phyloP scores from a whole-genome alignment of 1,140 invertebrate genomes.

The Philotrypesis tridentata region DNA sequence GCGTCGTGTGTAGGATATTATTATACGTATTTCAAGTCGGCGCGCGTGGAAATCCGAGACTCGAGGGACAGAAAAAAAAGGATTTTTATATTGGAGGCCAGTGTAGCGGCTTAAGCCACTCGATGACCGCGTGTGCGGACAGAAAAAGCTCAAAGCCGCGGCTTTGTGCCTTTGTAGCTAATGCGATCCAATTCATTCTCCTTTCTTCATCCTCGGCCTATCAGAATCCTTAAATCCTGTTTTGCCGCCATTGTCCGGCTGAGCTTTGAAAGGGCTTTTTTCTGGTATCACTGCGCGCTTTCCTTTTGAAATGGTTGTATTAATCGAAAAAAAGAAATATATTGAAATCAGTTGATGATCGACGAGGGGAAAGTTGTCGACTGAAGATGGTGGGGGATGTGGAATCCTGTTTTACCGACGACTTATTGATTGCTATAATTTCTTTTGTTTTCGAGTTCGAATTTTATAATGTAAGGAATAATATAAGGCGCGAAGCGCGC shows the following conservation, averaged over 20 bases:
- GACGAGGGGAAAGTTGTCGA: slow-evolving; percentile 6
- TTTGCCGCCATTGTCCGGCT: slow-evolving; percentile 55
- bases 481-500: too few species aligned
- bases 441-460: too few species aligned
- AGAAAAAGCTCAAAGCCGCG: slow-evolving; percentile 54
- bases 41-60: neutral
- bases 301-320: neutral
- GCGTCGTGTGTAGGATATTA: neutral
- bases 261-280: slow-evolving; percentile 19
- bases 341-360: neutral
- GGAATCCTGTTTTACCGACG: slow-evolving; percentile 26
- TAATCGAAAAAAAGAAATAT: neutral
- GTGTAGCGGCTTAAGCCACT: slow-evolving; percentile 51
- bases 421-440: neutral
- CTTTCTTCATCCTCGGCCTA: slow-evolving; percentile 38
- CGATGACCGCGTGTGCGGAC: slow-evolving; percentile 47
- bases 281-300: neutral
- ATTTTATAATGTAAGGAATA: too few species aligned
- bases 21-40: slow-evolving; percentile 26
- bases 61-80: slow-evolving; percentile 27
- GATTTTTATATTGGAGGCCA: slow-evolving; percentile 50
- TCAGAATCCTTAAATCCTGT: slow-evolving; percentile 63
- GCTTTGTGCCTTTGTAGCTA: slow-evolving; percentile 59
- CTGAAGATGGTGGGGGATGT: neutral
- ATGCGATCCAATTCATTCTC: slow-evolving; percentile 64